phyloP scores from a whole-genome alignment of 2,888 invertebrate genomes.

The Dynastes maya region DNA sequence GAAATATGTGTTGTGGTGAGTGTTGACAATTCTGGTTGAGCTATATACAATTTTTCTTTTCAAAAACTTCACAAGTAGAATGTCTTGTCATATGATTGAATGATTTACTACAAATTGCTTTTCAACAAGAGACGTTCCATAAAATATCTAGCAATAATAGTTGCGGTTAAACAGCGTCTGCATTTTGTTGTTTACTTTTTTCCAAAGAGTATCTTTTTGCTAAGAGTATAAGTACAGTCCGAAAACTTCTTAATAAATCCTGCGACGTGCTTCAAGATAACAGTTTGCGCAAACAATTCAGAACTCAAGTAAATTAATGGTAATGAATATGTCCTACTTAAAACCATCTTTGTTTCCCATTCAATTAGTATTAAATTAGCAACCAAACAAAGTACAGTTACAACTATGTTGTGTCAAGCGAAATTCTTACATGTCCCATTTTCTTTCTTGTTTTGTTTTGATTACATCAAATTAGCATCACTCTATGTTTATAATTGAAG shows the following conservation, averaged over 20 bases:
- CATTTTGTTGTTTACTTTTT: too few species aligned
- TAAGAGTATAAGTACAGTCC: too few species aligned
- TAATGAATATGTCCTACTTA: conserved; percentile 10
- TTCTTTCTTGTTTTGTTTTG: too few species aligned
- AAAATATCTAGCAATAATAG: not conserved
- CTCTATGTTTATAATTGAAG: too few species aligned
- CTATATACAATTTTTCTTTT: conserved; percentile 33
- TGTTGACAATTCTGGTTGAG: conserved; percentile 21
- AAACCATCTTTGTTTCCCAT: conserved; percentile 4
- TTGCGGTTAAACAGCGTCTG: not conserved
- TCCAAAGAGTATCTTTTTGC: too few species aligned
- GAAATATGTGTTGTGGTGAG: conserved; percentile 30
- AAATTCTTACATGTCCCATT: not conserved
- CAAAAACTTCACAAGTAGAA: not conserved
- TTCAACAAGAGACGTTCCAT: not conserved
- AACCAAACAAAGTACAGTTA: conserved; percentile 6
- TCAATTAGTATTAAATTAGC: too few species aligned
- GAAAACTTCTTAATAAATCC: too few species aligned
- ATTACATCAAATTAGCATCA: too few species aligned
- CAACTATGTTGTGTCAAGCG: not conserved
- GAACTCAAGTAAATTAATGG: conserved; percentile 10
- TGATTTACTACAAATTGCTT: conserved; percentile 44
- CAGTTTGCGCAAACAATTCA: not conserved
- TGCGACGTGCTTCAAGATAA: not conserved
- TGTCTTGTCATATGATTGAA: conserved; percentile 7